phyloP scores from a whole-genome alignment of 2,113 vertebrate genomes.

The Actinemys pallida region DNA sequence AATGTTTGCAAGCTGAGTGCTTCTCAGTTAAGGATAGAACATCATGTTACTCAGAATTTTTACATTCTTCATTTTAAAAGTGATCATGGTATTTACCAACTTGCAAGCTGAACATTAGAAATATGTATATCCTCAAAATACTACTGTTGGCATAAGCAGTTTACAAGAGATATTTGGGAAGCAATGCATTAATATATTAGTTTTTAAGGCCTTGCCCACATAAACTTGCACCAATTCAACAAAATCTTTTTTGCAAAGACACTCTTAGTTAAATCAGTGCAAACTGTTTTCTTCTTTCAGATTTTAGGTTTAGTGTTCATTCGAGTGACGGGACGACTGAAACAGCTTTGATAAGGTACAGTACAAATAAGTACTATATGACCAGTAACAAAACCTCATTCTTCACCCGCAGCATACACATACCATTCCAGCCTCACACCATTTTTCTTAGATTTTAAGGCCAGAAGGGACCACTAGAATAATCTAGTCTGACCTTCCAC shows the following conservation, averaged over 20 bases:
- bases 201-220: neutral
- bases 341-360: neutral
- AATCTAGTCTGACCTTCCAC: neutral
- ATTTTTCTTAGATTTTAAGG: neutral
- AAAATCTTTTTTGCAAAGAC: neutral
- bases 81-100: neutral
- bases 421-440: neutral
- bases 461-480: neutral
- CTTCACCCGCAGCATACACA: neutral
- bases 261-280: neutral
- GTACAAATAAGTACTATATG: neutral
- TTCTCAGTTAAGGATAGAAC: conserved; percentile 82
- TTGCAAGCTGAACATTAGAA: neutral
- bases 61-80: neutral
- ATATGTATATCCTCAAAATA: neutral
- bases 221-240: neutral
- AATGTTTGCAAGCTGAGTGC: conserved; percentile 93
- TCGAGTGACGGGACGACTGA: neutral
- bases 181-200: neutral
- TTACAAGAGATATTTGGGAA: neutral
- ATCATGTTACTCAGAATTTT: conserved; percentile 1
- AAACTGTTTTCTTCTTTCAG: neutral
- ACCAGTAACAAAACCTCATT: neutral
- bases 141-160: neutral
- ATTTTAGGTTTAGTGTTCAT: neutral